phyloP scores from a whole-genome alignment of 2,797 vertebrate species.

The Xiphorhynchus erythropygius region DNA sequence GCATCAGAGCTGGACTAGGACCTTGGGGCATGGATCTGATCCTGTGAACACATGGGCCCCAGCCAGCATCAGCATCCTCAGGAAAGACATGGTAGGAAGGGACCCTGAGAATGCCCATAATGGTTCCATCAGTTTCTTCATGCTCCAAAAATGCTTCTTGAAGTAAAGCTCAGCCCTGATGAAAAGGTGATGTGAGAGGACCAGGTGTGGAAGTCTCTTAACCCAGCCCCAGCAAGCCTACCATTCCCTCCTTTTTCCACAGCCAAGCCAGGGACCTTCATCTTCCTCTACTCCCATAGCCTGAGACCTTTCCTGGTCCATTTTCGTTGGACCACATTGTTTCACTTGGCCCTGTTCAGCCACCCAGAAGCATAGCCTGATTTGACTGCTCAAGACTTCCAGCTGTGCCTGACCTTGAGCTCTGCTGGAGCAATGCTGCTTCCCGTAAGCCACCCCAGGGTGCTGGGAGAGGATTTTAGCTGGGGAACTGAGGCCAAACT shows the following conservation, averaged over 20 bases:
- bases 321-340: background rate
- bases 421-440: accelerated
- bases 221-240: background rate
- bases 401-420: background rate
- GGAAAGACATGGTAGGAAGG: background rate
- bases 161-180: background rate
- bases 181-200: background rate
- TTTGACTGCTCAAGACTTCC: background rate
- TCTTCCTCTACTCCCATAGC: background rate
- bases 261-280: background rate
- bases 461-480: background rate
- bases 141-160: background rate
- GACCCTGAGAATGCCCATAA: background rate
- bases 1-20: background rate
- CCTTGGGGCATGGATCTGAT: background rate
- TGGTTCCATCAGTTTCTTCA: background rate
- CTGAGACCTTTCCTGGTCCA: background rate
- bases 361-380: background rate
- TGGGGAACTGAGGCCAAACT: accelerated
- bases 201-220: background rate
- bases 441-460: background rate
- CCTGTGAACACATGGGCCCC: accelerated
- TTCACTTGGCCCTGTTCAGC: background rate
- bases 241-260: background rate
- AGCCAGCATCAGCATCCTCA: accelerated